A percentile compares a stretch with the other conserved stretches of the same genome.
phyloP scores from a whole-genome alignment of 2,888 invertebrate species.

The Bimastos eiseni region DNA sequence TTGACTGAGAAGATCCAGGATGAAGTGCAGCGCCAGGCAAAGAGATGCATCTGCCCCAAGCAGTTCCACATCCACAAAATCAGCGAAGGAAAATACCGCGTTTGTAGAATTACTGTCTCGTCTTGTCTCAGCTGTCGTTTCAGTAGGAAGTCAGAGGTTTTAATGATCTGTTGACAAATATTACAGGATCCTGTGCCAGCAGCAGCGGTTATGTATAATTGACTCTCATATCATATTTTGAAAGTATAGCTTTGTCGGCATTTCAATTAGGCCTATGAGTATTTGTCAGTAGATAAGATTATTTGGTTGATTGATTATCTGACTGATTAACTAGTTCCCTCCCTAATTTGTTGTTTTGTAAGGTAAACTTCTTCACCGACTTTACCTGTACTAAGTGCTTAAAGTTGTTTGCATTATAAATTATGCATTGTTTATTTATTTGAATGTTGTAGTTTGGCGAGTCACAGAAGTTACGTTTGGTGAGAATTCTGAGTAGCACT shows the following conservation, averaged over 20 bases:
- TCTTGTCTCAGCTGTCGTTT: neutral
- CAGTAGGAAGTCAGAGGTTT: neutral
- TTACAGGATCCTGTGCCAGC: neutral
- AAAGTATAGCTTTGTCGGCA: too few relatives aligned
- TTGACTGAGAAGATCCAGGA: slow-evolving; percentile 86
- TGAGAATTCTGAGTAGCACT: slow-evolving; percentile 95
- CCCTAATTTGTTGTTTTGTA: too few relatives aligned
- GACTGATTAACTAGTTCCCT: neutral
- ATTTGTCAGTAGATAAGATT: neutral
- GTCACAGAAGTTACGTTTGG: slow-evolving; percentile 94
- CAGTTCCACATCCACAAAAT: slow-evolving; percentile 99
- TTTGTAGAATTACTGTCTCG: slow-evolving; percentile 65
- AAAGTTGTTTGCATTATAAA: neutral
- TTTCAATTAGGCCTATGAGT: neutral
- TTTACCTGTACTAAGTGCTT: neutral
- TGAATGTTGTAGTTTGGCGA: slow-evolving; percentile 83
- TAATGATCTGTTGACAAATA: neutral
- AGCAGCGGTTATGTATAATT: neutral
- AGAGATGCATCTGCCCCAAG: slow-evolving; percentile 95
- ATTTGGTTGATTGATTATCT: neutral
- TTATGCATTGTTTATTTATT: neutral
- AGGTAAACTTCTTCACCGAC: neutral
- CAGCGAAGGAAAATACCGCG: slow-evolving; percentile 98
- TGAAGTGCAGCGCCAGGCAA: slow-evolving; percentile 92
- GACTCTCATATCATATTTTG: too few relatives aligned